These are phyloP conservation scores for Dromius quadrimaculatus DNA, from an alignment of 2,888 invertebrate species.

Conservation along the genomic window DNA sequence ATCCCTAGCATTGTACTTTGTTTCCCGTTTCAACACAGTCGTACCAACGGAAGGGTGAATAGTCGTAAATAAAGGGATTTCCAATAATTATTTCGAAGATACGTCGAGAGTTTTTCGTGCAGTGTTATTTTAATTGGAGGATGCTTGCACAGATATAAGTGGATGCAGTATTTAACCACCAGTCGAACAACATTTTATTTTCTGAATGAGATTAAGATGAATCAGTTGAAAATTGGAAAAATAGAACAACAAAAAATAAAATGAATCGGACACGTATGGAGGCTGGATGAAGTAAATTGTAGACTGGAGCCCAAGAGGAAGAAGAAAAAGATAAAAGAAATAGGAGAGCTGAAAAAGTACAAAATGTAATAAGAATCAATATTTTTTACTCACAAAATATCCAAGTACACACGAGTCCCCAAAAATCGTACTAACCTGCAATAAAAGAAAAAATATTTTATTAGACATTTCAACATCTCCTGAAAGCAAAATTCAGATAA, in stretches of 20 bases:
- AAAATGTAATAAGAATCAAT: too few relatives aligned
- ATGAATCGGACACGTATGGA: too few relatives aligned
- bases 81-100: slow-evolving; percentile 29
- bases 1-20: too few relatives aligned
- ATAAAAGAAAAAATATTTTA: slow-evolving; percentile 18
- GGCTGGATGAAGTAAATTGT: too few relatives aligned
- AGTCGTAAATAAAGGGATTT: slow-evolving; percentile 20
- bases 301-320: too few relatives aligned
- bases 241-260: too few relatives aligned
- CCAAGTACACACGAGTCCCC: too few relatives aligned
- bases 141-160: neutral
- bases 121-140: slow-evolving; percentile 28
- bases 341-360: too few relatives aligned
- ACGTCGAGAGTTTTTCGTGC: slow-evolving; percentile 7
- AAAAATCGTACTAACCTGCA: slow-evolving; percentile 32
- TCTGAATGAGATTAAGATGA: neutral
- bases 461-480: slow-evolving; percentile 25
- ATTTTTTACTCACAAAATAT: too few relatives aligned
- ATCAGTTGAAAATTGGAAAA: too few relatives aligned
- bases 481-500: slow-evolving; percentile 2
- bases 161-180: neutral
- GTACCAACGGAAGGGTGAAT: slow-evolving; percentile 9
- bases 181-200: neutral
- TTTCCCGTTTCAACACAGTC: too few relatives aligned
- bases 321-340: too few relatives aligned